Evolutionary conservation across 2,113 vertebrate genomes (phyloP), one percentile per base, ranked within the genome.

Genomic region (Pterocles burchelli): DNA sequence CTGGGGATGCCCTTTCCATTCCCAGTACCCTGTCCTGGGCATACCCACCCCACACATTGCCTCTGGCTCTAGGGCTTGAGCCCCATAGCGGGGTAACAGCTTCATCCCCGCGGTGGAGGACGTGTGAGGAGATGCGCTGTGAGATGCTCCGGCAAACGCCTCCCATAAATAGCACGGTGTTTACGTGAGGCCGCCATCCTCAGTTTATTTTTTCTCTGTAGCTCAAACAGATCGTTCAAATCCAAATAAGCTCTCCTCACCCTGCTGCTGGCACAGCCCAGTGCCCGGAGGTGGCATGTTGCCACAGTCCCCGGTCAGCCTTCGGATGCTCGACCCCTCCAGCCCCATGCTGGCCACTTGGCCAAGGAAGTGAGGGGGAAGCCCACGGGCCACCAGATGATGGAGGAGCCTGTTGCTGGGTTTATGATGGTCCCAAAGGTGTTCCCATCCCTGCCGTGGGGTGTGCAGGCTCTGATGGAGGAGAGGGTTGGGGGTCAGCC

Each of bases 31-130:
- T 48, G 10, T n/a, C 17, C 57, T 29, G 34, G 43, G 25, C 7
- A 1, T 3, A 4, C 38, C 17, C 34, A 9, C 22, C 38, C 33
- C 51, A 22, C 0, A 0, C 2, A 0, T 18, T 28, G 13, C 55
- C n/a, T 70, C 63, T 45, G 28, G 46, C 43, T 92, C 52, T 28
- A 13, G 45, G 45, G 38, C 15, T 52, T 57, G 41, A 87, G 89
- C 78, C n/a, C 29, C 16, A 10, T 11, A 34, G 36, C 0, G 0
- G 29, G 55, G 62, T 52, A 13, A 26, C 6, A 4, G n/a, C 77
- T 58, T 45, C 59, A 34, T 85, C 28, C 38, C 38, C 7, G 29
- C 1, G 1, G 38, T 11, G 72, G 54, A 62, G 88, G 88, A 43
- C 33, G 68, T n/a, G 68, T n/a, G 88, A 90, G 63, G 63, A 91